A percentile compares a stretch with the other conserved stretches of the same genome.
phyloP scores from a whole-genome alignment of 2,888 invertebrate genomes.

The Anthoptus insignis region DNA sequence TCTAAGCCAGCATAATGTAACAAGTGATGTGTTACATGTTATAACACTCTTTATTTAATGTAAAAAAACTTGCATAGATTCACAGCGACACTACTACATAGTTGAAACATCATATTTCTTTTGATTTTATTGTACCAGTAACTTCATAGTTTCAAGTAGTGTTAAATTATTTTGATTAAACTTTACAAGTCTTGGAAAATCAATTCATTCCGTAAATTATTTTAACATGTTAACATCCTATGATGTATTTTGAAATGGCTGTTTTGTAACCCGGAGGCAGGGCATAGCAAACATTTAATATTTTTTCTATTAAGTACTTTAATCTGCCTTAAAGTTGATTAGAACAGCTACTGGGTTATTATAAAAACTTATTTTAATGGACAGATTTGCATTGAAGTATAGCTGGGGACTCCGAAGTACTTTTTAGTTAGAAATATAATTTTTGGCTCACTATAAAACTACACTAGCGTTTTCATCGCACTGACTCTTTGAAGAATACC shows the following conservation, averaged over 20 bases:
- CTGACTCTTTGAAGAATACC: slow-evolving; percentile 5
- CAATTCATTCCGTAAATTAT: neutral
- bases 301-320: neutral
- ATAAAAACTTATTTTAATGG: neutral
- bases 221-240: no score
- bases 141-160: neutral
- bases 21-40: neutral
- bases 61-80: neutral
- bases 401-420: neutral
- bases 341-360: neutral
- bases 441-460: slow-evolving; percentile 2
- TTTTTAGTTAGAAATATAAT: neutral
- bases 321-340: neutral
- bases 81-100: neutral
- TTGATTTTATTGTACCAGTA: neutral
- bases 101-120: neutral
- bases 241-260: no score
- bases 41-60: neutral
- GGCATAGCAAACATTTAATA: neutral
- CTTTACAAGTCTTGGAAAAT: neutral
- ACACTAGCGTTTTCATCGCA: slow-evolving; percentile 6
- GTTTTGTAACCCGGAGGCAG: neutral
- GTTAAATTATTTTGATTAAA: neutral
- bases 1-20: neutral
- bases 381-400: neutral